These are phyloP conservation scores for Carapus acus DNA, from an alignment of 2,797 vertebrate genomes.

Conservation along the genomic window DNA sequence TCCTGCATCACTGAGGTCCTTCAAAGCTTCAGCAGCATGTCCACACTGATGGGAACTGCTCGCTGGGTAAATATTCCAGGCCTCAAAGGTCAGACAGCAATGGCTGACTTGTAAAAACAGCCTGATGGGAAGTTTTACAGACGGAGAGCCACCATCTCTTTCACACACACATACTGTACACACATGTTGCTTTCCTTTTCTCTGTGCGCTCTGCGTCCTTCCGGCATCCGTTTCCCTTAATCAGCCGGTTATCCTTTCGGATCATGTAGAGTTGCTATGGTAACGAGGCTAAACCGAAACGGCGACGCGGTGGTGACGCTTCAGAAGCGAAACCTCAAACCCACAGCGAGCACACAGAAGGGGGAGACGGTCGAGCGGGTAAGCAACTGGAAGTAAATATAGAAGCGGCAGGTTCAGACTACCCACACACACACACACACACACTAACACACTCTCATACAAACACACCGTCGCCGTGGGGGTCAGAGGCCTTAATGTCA, in stretches of 20 bases:
- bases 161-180: too few relatives aligned
- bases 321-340: constrained; percentile 56
- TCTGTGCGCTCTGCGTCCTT: constrained; percentile 24
- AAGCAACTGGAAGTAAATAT: constrained; percentile 65
- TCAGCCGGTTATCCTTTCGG: constrained; percentile 52
- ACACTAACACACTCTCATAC: constrained; percentile 20
- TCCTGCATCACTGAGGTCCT: constrained; percentile 28
- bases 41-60: constrained; percentile 35
- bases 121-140: not conserved
- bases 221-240: constrained; percentile 57
- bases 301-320: constrained; percentile 36
- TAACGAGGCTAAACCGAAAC: constrained; percentile 60
- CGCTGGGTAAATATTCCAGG: constrained; percentile 24
- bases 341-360: constrained; percentile 40
- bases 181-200: not conserved
- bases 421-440: constrained; percentile 47
- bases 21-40: constrained; percentile 29
- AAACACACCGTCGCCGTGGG: constrained; percentile 19
- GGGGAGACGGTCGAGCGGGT: constrained; percentile 53
- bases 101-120: constrained; percentile 15
- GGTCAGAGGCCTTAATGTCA: constrained; percentile 43
- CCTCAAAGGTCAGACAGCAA: constrained; percentile 12
- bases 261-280: constrained; percentile 74
- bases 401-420: constrained; percentile 39
- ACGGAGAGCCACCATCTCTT: not conserved